Conservation (phyloP, 2,888 invertebrate species). For the Oxytorus armatus region DNA sequence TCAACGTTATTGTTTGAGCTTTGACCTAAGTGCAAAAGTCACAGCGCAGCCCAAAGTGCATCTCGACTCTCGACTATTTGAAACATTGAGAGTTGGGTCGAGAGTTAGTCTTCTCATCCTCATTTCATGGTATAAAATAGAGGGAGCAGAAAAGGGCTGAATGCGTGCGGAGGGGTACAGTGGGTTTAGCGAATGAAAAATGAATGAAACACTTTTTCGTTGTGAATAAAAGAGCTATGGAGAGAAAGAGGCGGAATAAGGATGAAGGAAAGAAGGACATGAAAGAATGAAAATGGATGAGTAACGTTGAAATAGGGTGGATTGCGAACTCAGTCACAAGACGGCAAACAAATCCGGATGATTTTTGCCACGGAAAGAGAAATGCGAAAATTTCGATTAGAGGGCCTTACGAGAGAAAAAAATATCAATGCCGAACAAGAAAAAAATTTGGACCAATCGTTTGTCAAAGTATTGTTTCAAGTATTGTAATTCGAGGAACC, state of each 20-base stretch:
- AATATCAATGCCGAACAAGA: too few species aligned
- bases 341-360: conserved; percentile 26
- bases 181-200: conserved; percentile 52
- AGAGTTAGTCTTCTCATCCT: conserved; percentile 22
- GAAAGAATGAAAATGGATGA: conserved; percentile 16
- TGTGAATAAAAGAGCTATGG: conserved; percentile 41
- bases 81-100: conserved; percentile 26
- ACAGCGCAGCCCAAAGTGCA: conserved; percentile 40
- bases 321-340: conserved; percentile 15
- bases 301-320: conserved; percentile 39
- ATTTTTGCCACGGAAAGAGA: conserved; percentile 10
- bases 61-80: conserved; percentile 12
- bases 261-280: not conserved
- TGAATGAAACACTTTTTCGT: conserved; percentile 57
- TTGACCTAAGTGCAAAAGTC: conserved; percentile 15
- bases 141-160: conserved; percentile 19
- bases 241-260: conserved; percentile 8
- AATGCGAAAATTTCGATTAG: conserved; percentile 9
- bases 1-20: too few species aligned
- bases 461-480: too few species aligned
- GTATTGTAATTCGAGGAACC: too few species aligned
- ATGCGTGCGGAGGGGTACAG: too few species aligned
- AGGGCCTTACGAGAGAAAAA: too few species aligned
- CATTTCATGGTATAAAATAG: conserved; percentile 8
- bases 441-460: too few species aligned